A percentile compares a stretch with the other conserved stretches of the same genome.
phyloP scores from a whole-genome alignment of 2,113 vertebrate genomes.

The Heterotis niloticus region DNA sequence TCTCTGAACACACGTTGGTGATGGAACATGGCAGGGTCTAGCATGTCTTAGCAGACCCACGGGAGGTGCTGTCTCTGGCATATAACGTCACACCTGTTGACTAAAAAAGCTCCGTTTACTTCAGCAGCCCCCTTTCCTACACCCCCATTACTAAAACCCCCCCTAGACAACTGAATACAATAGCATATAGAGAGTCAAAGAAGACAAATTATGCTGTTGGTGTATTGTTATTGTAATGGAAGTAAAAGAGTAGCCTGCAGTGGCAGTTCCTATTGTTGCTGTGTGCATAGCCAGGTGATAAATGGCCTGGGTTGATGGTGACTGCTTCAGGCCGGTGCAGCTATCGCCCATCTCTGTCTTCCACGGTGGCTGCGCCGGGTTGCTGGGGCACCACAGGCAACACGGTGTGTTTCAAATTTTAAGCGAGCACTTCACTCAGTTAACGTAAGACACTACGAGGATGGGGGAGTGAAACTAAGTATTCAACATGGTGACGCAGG shows the following conservation, averaged over 20 bases:
- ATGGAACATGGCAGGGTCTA: neutral
- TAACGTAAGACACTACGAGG: neutral
- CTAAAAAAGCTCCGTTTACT: slow-evolving; percentile 6
- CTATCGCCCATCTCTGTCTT: neutral
- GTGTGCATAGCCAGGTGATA: slow-evolving; percentile 16
- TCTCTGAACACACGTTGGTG: neutral
- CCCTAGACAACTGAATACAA: slow-evolving; percentile 16
- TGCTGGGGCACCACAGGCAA: neutral
- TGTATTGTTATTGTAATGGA: neutral
- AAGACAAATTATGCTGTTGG: slow-evolving; percentile 9
- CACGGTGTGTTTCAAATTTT: neutral
- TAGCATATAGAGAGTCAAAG: neutral
- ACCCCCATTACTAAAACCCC: neutral
- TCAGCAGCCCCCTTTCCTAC: neutral
- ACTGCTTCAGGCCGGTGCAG: neutral
- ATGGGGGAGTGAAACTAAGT: neutral
- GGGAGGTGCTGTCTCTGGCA: neutral
- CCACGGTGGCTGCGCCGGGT: neutral
- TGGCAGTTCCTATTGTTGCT: neutral
- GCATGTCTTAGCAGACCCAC: neutral
- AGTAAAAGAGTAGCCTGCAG: slow-evolving; percentile 9
- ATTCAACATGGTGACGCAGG: neutral
- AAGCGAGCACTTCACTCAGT: neutral
- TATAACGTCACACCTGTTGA: neutral
- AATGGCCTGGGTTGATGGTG: slow-evolving; percentile 8